Evolutionary conservation across 2,797 vertebrate species (phyloP).

Genomic region (Orientallactaga sibirica): DNA sequence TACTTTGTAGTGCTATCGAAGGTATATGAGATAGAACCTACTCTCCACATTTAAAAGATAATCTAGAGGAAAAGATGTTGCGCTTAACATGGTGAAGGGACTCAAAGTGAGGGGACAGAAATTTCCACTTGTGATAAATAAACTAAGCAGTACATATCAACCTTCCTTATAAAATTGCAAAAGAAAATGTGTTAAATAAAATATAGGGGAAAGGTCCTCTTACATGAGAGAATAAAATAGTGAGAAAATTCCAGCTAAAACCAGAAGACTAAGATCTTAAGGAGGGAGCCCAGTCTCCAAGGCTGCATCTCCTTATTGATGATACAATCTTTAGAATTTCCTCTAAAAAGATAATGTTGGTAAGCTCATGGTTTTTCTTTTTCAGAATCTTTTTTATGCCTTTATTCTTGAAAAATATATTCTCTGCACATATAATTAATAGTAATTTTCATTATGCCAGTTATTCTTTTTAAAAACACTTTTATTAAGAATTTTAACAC

Average conservation of each 20-base stretch:
- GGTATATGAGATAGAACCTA: background rate
- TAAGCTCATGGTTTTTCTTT: background rate
- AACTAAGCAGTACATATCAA: background rate
- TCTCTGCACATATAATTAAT: background rate
- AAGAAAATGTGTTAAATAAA: background rate
- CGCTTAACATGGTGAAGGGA: background rate
- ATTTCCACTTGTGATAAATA: background rate
- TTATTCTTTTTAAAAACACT: background rate
- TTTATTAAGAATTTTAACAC: too few relatives aligned
- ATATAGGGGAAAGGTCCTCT: background rate
- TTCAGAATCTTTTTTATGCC: slow-evolving; percentile 21
- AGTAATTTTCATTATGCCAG: slow-evolving; percentile 22
- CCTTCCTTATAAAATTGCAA: background rate
- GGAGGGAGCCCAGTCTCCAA: background rate
- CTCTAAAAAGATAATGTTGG: background rate
- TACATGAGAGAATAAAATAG: background rate
- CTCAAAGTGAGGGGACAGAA: background rate
- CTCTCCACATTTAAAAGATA: slow-evolving; percentile 19
- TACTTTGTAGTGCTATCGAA: slow-evolving; percentile 20
- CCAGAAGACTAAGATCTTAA: background rate
- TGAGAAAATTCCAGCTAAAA: background rate
- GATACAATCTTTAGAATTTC: background rate
- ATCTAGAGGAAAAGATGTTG: background rate
- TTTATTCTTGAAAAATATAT: slow-evolving; percentile 28
- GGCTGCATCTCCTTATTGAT: background rate